Base-by-base conservation (phyloP, 2,888 invertebrate species). In the Sabellastarte sp. region DNA sequence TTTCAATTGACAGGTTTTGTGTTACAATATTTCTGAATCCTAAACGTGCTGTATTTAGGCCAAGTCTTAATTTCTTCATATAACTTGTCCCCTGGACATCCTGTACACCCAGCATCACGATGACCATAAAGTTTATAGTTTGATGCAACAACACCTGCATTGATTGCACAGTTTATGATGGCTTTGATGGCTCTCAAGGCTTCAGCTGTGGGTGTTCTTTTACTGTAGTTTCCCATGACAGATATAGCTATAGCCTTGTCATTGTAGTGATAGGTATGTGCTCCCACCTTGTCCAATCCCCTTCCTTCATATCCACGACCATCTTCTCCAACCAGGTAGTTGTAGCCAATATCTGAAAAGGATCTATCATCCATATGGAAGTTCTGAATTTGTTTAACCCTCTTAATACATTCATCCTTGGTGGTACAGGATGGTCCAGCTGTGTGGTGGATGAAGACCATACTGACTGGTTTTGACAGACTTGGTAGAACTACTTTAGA, bases 351-450 rank as follows among this genome's bases (percentile, higher is more conserved):
- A n/a, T n/a, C n/a, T n/a, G n/a, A n/a, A n/a, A n/a, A n/a, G n/a
- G n/a, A n/a, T n/a, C n/a, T n/a, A n/a, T n/a, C n/a, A n/a, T 90
- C 90, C 41, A 91, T 89, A 79, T 92, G 91, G 73, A 86, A 90
- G 30, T 85, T 87, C 80, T 91, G 91, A 58, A 90, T 88, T 31
- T 85, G 79, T 20, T 89, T 87, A 1, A 89, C 88, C 1, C 51
- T 59, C 10, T 31, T 29, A 2, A 57, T 63, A 63, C 73, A 73
- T 10, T 63, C 55, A 10, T 32, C 52, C 24, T 55, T 50, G 26
- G 61, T 57, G 30, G 57, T 62, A 57, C 73, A 73, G 32, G 65
- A 32, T 1, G 59, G 30, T n/a, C 61, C 55, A 1, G 63, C 73
- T 0, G 68, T 65, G 59, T 73, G 73, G 60, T 73, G 73, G 32